Base-by-base conservation (phyloP, 2,113 vertebrate species). In the Rhea pennata region DNA sequence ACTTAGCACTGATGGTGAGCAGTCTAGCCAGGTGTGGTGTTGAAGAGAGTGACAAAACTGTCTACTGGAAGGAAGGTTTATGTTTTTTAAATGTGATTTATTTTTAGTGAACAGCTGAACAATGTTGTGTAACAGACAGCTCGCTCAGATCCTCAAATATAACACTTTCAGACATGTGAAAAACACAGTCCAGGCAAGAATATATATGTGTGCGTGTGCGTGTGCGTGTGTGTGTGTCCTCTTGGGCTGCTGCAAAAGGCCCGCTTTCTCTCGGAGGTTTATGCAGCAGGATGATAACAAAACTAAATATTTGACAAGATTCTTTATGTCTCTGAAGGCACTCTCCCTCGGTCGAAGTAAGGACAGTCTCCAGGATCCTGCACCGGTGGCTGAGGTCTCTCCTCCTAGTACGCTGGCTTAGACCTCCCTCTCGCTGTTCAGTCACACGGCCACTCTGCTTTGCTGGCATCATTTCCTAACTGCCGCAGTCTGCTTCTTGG, bases 401-500 rank as follows among this genome's bases (percentile, higher is more conserved):
- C 8, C 40, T 15, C 42, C 82, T 69, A 10, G 64, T 69, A 48
- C 85, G 72, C 80, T 93, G 94, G 92, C 70, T 91, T 79, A 84
- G 20, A 66, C 74, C 62, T 91, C 73, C 93, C 69, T 77, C 42
- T 92, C 12, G 6, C 53, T 44, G 88, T 70, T 85, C 77, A 58
- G 24, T 72, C 56, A 24, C 12, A 26, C 58, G 44, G 26, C 71
- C 27, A 9, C 65, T 61, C 62, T 74, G 74, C 86, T 93, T 80
- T 87, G 81, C 84, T 90, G 94, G 85, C 65, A 90, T 88, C 39
- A 56, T 69, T 93, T 90, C 76, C 86, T 92, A 95, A 92, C 92
- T 90, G 80, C 86, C 65, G 27, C 83, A 94, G 90, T 84, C 93
- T 93, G 92, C 92, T 84, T n/a, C 78, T 90, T 75, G 84, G 86